Conservation (phyloP, 53 echinoderm and acorn worm species). For the Paracentrotus lividus region DNA sequence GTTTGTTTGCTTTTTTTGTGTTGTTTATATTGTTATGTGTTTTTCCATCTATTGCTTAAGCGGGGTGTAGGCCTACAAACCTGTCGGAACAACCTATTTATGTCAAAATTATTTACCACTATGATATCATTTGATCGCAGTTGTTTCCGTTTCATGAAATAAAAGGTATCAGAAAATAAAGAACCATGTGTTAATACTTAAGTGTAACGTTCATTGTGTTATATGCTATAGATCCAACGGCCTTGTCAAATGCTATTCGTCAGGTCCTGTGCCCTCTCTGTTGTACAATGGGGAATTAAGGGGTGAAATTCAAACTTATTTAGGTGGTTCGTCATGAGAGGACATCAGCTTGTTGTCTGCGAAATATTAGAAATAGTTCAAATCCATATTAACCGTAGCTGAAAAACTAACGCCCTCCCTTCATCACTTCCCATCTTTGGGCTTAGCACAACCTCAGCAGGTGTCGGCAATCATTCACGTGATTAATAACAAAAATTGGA, state of each 20-base stretch:
- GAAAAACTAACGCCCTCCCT: no score
- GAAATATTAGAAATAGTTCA: no score
- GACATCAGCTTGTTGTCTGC: no score
- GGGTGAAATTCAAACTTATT: background rate
- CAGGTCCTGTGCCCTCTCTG: background rate
- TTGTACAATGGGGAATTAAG: background rate
- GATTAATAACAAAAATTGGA: no score
- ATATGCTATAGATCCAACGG: background rate
- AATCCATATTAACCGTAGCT: no score
- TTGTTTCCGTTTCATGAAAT: slow-evolving; percentile 32
- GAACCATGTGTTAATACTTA: slow-evolving; percentile 31
- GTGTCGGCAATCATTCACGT: no score
- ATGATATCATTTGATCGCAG: background rate
- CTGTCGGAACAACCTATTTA: slow-evolving; percentile 31
- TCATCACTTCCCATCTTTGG: no score
- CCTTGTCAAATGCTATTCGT: slow-evolving; percentile 14
- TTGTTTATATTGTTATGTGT: background rate
- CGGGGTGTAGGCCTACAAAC: background rate
- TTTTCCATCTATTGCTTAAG: background rate
- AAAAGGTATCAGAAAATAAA: background rate
- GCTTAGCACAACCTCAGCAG: no score
- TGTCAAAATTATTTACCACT: slow-evolving; percentile 47
- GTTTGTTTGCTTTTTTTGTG: background rate
- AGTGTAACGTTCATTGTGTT: background rate
- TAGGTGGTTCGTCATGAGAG: background rate